Conservation (phyloP, 2,797 vertebrate species). For the Dicrostonyx torquatus region DNA sequence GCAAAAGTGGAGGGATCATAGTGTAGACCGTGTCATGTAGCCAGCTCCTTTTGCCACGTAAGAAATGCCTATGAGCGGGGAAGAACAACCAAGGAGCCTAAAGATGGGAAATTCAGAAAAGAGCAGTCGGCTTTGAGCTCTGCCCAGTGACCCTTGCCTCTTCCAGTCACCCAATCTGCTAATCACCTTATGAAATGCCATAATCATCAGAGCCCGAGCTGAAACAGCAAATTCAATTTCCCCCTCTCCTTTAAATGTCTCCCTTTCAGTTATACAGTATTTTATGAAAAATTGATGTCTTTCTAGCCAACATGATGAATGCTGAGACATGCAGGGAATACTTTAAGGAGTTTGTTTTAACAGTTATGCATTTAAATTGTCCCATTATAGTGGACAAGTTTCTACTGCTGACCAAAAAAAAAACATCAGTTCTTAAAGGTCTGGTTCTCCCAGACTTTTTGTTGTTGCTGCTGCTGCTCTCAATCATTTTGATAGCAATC, state of each 20-base stretch:
- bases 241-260: constrained; percentile 74
- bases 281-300: constrained; percentile 85
- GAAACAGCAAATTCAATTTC: constrained; percentile 59
- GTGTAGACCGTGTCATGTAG: not conserved
- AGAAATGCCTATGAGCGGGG: not conserved
- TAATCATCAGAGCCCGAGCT: constrained; percentile 53
- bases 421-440: constrained; percentile 75
- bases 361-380: constrained; percentile 88
- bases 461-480: constrained; percentile 67
- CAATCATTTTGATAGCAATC: constrained; percentile 59
- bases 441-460: constrained; percentile 60
- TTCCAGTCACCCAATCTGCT: constrained; percentile 51
- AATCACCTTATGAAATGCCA: constrained; percentile 58
- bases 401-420: constrained; percentile 67
- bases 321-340: constrained; percentile 79
- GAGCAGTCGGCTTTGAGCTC: constrained; percentile 12
- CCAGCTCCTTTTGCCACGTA: not conserved
- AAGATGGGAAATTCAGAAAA: constrained; percentile 21
- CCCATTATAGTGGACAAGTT: constrained; percentile 83
- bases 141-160: constrained; percentile 17
- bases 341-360: constrained; percentile 83
- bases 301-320: constrained; percentile 83
- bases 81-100: not conserved
- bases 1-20: not conserved
- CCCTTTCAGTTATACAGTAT: constrained; percentile 66